Conservation (phyloP, 2,113 vertebrate species). For the Turdus rufiventris region DNA sequence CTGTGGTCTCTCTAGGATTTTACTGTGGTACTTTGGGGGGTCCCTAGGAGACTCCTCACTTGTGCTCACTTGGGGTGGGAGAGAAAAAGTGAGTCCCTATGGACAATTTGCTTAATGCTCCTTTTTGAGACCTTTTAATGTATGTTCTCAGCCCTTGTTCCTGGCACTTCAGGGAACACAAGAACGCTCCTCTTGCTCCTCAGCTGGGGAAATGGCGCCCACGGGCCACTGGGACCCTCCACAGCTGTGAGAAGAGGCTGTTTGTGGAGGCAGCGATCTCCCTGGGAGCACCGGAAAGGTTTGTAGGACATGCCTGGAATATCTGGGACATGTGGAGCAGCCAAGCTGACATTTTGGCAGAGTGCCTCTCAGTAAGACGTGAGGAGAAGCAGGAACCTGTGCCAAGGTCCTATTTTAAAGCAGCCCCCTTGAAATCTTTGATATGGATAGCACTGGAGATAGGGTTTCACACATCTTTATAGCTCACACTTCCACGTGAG, state of each 20-base stretch:
- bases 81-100: neutral
- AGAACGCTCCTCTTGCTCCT: neutral
- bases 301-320: conserved; percentile 7
- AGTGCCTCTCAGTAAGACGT: neutral
- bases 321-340: conserved; percentile 8
- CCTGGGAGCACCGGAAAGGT: conserved; percentile 22
- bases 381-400: neutral
- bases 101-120: neutral
- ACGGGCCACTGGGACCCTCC: neutral
- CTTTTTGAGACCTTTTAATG: neutral
- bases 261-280: neutral
- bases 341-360: conserved; percentile 15
- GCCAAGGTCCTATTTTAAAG: conserved; percentile 42
- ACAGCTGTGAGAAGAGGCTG: neutral
- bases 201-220: neutral
- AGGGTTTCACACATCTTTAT: neutral
- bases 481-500: neutral
- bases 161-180: neutral
- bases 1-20: neutral
- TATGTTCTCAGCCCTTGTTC: neutral
- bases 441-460: conserved; percentile 9
- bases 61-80: neutral
- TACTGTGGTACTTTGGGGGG: neutral
- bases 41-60: neutral
- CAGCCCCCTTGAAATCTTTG: conserved; percentile 8